Base-by-base conservation (phyloP, 1,140 invertebrate species). In the Steinernema khuongi region DNA sequence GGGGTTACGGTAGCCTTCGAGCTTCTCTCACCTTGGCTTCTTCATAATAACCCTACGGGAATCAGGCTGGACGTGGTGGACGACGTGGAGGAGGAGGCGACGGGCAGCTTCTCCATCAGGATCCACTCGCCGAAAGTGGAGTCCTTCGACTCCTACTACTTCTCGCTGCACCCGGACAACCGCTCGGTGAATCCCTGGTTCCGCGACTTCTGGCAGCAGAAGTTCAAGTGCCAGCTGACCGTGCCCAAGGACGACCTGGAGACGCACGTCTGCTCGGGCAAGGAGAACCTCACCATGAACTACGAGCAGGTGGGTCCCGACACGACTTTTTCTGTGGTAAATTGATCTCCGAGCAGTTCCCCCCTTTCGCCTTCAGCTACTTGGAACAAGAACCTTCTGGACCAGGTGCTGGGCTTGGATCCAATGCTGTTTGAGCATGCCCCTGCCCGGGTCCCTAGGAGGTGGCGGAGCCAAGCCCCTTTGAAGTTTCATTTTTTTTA, bases 171-270 rank as follows among this genome's bases (percentile, higher is more conserved):
- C 77, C 91, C 91, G 0, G 73, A 85, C 70, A 90, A 86, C 77
- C 91, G 91, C 84, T 83, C 83, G 0, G 84, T 90, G 29, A 92
- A 92, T 86, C 91, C 91, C 1, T 92, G 91, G 91, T 92, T 92
- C 84, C 85, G 87, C 30, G 91, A 92, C 81, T 91, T 91, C 85
- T 92, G 91, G 91, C 89, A 92, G 83, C 84, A 88, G 41, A 89
- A 88, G 76, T 92, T 92, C 85, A 87, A 89, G 72, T 92, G 91
- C 80, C 84, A 85, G 17, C 81, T 91, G 19, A 83, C 77, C 2
- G 74, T 85, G n/a, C 80, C 76, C 18, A 83, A 85, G 69, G 79
- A 85, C 71, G 85, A 85, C 44, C 80, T 77, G 26, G 77, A 84
- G 30, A 85, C 74, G 18, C 74, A 75, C 67, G 72, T 79, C 41